Percentiles rank a stretch among this genome's conserved stretches.
Conservation (phyloP, 2,113 vertebrate species). For the Spea multiplicata region DNA sequence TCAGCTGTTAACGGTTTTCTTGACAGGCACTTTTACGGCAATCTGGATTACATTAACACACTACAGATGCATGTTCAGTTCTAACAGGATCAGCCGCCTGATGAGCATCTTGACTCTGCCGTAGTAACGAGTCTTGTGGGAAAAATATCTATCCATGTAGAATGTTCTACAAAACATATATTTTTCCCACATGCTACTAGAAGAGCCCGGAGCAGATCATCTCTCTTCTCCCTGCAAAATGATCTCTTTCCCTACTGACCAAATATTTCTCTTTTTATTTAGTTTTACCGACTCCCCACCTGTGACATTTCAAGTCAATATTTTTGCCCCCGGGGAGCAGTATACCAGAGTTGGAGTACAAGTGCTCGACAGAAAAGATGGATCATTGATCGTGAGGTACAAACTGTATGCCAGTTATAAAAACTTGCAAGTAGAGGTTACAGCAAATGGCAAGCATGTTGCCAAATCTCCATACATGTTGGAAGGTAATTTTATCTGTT, state of each 20-base stretch:
- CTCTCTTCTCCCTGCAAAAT: too few species aligned
- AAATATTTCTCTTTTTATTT: conserved; percentile 38
- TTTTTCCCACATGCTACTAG: too few species aligned
- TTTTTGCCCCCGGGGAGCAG: conserved; percentile 79
- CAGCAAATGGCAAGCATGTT: conserved; percentile 72
- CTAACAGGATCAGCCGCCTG: too few species aligned
- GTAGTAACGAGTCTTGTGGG: too few species aligned
- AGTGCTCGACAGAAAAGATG: conserved; percentile 89
- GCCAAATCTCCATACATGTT: conserved; percentile 87
- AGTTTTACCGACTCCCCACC: conserved; percentile 89
- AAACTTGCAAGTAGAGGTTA: conserved; percentile 80
- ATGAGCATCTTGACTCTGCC: too few species aligned
- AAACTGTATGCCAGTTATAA: conserved; percentile 93
- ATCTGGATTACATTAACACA: too few species aligned
- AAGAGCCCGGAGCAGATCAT: too few species aligned
- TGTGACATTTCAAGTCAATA: conserved; percentile 87
- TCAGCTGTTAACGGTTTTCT: too few species aligned
- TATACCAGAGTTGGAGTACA: conserved; percentile 91
- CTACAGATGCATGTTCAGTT: too few species aligned
- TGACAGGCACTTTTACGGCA: too few species aligned
- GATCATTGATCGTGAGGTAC: conserved; percentile 93
- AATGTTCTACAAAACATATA: too few species aligned
- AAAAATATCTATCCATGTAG: too few species aligned
- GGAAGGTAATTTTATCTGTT: conserved; percentile 69
- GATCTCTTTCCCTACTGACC: neutral